Percentiles rank a stretch among this genome's conserved stretches.
These are phyloP conservation scores for Antheraea assamensis DNA, from an alignment of 2,888 invertebrate genomes.

Conservation along the genomic window DNA sequence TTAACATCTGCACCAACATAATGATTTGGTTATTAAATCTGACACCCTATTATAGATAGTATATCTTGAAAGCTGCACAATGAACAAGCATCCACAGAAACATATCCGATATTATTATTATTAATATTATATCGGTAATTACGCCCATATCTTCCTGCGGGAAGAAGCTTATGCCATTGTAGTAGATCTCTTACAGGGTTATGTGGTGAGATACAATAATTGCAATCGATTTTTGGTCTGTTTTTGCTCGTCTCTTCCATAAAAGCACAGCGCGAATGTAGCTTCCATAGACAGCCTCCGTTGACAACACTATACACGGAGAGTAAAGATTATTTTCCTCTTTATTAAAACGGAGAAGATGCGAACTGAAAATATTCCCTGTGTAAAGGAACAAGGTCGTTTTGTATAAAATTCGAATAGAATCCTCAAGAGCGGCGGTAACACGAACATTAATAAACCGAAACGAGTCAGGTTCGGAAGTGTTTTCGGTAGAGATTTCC, in stretches of 20 bases:
- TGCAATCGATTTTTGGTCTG: neutral
- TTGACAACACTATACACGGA: neutral
- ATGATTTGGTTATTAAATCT: too few relatives aligned
- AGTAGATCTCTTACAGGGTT: too few relatives aligned
- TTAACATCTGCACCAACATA: too few relatives aligned
- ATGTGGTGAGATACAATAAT: neutral
- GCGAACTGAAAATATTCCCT: slow-evolving; percentile 13
- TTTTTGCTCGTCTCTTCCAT: neutral
- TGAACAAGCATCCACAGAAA: too few relatives aligned
- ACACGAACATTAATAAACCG: slow-evolving; percentile 33
- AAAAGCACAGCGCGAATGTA: neutral
- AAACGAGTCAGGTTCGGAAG: slow-evolving; percentile 31
- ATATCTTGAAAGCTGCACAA: too few relatives aligned
- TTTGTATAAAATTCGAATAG: slow-evolving; percentile 33
- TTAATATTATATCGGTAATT: too few relatives aligned
- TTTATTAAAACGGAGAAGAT: slow-evolving; percentile 2
- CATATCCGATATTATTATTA: too few relatives aligned
- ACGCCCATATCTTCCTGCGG: too few relatives aligned
- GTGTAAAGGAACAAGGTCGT: slow-evolving; percentile 4
- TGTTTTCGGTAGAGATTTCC: slow-evolving; percentile 29
- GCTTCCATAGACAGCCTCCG: neutral
- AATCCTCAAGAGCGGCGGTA: slow-evolving; percentile 32
- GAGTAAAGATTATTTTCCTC: slow-evolving; percentile 5
- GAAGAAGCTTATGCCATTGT: too few relatives aligned
- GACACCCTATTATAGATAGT: too few relatives aligned